phyloP scores from a whole-genome alignment of 2,888 invertebrate species.

The Heliconius ismenius region DNA sequence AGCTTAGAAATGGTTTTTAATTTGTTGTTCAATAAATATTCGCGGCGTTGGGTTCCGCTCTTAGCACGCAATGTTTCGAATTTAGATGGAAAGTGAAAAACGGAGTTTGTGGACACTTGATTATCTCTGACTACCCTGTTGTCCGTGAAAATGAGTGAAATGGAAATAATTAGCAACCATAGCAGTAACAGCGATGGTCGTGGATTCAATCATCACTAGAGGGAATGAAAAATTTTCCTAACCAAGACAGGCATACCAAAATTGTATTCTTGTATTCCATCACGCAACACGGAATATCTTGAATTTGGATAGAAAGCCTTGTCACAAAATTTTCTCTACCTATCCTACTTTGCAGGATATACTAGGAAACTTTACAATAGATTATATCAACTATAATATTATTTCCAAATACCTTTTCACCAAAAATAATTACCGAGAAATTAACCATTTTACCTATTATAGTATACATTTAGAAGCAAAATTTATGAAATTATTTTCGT shows the following conservation, averaged over 20 bases:
- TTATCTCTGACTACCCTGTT: background rate
- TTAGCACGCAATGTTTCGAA: background rate
- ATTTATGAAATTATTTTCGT: conserved; percentile 9
- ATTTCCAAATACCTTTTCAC: background rate
- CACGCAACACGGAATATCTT: too few relatives aligned
- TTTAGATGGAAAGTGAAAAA: background rate
- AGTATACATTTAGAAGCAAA: conserved; percentile 7
- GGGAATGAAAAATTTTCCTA: too few relatives aligned
- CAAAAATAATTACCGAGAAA: conserved; percentile 5
- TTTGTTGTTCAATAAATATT: background rate
- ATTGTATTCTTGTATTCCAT: too few relatives aligned
- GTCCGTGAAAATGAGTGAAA: too few relatives aligned
- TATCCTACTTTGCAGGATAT: too few relatives aligned
- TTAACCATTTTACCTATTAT: background rate
- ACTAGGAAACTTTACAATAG: background rate
- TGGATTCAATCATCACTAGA: too few relatives aligned
- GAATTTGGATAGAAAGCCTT: background rate
- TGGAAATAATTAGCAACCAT: background rate
- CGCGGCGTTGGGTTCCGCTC: background rate
- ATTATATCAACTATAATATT: background rate
- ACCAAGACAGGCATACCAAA: too few relatives aligned
- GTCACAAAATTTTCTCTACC: background rate
- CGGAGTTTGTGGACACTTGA: background rate
- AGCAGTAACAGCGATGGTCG: too few relatives aligned
- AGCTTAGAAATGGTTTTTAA: background rate